These are phyloP conservation scores for Aphaenogaster ashmeadi DNA, from an alignment of 1,140 invertebrate species.

Conservation along the genomic window DNA sequence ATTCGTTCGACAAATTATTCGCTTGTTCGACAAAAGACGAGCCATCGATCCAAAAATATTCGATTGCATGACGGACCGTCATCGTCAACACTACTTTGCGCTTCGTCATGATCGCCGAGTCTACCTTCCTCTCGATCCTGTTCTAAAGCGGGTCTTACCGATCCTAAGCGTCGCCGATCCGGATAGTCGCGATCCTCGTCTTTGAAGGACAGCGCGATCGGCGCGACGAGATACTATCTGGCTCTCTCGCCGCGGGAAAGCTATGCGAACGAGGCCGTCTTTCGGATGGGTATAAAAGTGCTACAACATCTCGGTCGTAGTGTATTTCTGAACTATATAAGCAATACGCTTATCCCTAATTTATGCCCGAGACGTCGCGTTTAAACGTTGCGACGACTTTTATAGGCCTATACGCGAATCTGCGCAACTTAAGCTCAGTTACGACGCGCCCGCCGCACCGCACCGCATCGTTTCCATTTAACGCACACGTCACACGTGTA, in stretches of 20 bases:
- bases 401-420: constrained; percentile 71
- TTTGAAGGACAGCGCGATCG: constrained; percentile 19
- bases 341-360: constrained; percentile 67
- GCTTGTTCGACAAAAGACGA: neutral
- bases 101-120: constrained; percentile 6
- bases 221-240: neutral
- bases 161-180: neutral
- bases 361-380: constrained; percentile 68
- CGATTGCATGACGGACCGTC: constrained; percentile 5
- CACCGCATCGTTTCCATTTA: constrained; percentile 42
- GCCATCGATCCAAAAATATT: neutral
- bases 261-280: neutral
- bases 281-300: constrained; percentile 60
- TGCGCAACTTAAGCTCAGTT: constrained; percentile 64
- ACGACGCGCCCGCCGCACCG: constrained; percentile 46
- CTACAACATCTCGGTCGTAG: constrained; percentile 12
- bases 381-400: constrained; percentile 73
- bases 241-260: constrained; percentile 17
- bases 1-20: neutral
- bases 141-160: constrained; percentile 16
- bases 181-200: neutral
- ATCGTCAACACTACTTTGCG: constrained; percentile 20
- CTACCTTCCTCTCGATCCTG: constrained; percentile 10
- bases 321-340: constrained; percentile 73
- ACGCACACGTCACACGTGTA: constrained; percentile 10